A percentile compares a stretch with the other conserved stretches of the same genome.
phyloP scores from a whole-genome alignment of 1,140 invertebrate species.

The Eupeodes corollae region DNA sequence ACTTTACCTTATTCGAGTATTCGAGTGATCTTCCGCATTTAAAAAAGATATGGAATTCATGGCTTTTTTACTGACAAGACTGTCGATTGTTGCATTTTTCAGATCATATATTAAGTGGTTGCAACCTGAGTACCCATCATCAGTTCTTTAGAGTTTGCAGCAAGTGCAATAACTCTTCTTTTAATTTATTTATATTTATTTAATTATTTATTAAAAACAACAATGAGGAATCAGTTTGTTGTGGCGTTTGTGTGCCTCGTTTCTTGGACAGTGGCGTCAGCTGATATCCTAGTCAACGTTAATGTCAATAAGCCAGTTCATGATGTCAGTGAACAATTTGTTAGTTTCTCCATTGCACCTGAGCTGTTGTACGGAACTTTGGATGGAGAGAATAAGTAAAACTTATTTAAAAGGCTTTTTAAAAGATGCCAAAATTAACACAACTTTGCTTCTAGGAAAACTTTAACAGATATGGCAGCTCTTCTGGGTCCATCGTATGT shows the following conservation, averaged over 20 bases:
- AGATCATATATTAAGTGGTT: no score
- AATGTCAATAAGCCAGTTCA: slow-evolving; percentile 33
- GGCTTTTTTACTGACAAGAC: no score
- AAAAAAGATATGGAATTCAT: no score
- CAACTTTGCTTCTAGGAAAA: slow-evolving; percentile 11
- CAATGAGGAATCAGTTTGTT: no score
- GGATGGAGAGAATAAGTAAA: slow-evolving; percentile 18
- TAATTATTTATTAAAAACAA: no score
- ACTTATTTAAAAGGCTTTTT: neutral
- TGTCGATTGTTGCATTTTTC: no score
- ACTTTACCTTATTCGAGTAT: no score
- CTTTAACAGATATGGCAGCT: slow-evolving; percentile 23
- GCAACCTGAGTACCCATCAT: no score
- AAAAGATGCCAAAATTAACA: neutral
- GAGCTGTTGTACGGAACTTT: slow-evolving; percentile 28
- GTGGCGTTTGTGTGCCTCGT: neutral
- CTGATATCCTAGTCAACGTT: slow-evolving; percentile 26
- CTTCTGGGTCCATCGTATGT: slow-evolving; percentile 24
- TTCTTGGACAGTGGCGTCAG: neutral
- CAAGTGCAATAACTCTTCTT: no score
- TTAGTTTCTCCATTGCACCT: slow-evolving; percentile 29
- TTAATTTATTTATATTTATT: no score
- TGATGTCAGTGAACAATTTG: slow-evolving; percentile 32
- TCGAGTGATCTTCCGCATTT: no score
- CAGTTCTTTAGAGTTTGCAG: no score